Conservation (phyloP, 2,797 vertebrate species). For the Fistularia commersonii region DNA sequence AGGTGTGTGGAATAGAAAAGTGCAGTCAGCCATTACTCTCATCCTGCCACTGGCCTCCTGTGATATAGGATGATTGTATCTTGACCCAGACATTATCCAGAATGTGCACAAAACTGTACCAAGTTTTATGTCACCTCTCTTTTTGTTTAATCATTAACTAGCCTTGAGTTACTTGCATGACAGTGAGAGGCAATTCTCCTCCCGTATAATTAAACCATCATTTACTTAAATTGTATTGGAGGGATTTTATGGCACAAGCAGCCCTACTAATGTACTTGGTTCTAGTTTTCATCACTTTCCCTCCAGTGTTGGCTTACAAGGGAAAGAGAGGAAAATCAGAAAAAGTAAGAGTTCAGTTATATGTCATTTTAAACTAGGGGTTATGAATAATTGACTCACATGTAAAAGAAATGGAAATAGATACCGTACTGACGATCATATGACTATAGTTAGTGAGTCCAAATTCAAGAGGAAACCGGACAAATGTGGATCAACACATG, state of each 20-base stretch:
- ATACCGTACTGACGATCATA: no score
- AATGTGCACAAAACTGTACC: conserved; percentile 27
- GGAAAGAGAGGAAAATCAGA: no score
- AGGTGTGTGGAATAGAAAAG: conserved; percentile 45
- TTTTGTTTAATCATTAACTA: conserved; percentile 55
- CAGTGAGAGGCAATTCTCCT: conserved; percentile 62
- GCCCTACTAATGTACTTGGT: conserved; percentile 35
- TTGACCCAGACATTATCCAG: conserved; percentile 45
- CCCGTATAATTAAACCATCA: conserved; percentile 67
- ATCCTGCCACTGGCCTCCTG: conserved; percentile 47
- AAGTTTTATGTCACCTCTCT: conserved; percentile 37
- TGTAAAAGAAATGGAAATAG: no score
- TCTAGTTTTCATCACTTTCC: conserved; percentile 15
- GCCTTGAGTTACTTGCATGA: conserved; percentile 66
- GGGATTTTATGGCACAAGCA: conserved; percentile 47
- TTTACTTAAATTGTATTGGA: conserved; percentile 61
- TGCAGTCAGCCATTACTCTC: conserved; percentile 50
- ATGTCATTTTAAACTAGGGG: no score
- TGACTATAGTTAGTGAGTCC: no score
- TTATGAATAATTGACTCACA: no score
- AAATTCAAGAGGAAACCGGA: no score
- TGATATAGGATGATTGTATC: conserved; percentile 50
- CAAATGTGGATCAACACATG: no score
- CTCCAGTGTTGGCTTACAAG: no score
- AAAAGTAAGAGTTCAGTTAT: no score